phyloP scores from a whole-genome alignment of 2,113 vertebrate species.

The Xenopus tropicalis region DNA sequence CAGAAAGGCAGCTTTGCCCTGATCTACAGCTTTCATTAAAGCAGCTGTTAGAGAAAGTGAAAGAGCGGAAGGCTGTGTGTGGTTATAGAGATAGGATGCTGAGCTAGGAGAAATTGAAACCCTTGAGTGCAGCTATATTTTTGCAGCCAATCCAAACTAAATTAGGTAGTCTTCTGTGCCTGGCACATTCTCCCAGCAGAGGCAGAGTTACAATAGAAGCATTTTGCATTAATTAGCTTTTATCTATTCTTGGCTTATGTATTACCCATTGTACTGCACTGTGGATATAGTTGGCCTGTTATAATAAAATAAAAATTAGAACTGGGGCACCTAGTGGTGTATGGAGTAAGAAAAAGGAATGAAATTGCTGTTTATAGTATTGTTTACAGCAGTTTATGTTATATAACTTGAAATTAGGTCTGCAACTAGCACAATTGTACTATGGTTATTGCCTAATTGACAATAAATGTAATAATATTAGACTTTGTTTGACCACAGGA shows the following conservation, averaged over 20 bases:
- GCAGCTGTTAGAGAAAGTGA: constrained; percentile 42
- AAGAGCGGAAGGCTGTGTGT: constrained; percentile 51
- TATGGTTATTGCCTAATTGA: no score
- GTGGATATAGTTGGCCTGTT: constrained; percentile 38
- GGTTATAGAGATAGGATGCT: constrained; percentile 70
- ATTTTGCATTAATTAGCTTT: constrained; percentile 36
- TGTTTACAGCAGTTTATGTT: no score
- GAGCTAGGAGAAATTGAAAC: constrained; percentile 70
- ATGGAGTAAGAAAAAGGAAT: no score
- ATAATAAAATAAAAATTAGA: background rate
- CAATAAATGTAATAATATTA: no score
- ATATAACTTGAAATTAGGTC: no score
- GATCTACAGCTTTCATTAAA: constrained; percentile 52
- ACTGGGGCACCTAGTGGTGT: no score
- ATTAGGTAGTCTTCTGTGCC: constrained; percentile 74
- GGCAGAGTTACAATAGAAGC: constrained; percentile 26
- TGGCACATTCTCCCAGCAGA: constrained; percentile 49
- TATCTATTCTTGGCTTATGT: constrained; percentile 29
- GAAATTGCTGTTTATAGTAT: no score
- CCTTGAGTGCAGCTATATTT: constrained; percentile 66
- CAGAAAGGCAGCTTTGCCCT: constrained; percentile 36
- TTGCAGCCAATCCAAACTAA: constrained; percentile 80
- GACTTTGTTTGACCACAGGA: no score
- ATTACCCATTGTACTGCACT: constrained; percentile 36
- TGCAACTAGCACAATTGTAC: no score